Conservation (phyloP, 2,113 vertebrate species). For the Talpa occidentalis region DNA sequence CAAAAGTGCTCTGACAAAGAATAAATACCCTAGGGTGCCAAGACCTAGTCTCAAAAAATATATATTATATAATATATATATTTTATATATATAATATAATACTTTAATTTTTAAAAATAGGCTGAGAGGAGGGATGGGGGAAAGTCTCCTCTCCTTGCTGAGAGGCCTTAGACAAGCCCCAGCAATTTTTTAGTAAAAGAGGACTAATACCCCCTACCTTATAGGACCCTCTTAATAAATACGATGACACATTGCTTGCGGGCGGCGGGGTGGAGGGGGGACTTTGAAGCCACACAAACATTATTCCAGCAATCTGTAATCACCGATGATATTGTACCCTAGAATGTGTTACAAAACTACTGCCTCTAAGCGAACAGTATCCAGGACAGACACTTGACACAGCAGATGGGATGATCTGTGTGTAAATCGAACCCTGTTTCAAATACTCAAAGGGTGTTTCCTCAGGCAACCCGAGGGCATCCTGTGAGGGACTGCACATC, state of each 20-base stretch:
- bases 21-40: not conserved
- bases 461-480: not conserved
- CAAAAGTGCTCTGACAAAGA: constrained; percentile 27
- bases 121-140: not conserved
- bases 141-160: not conserved
- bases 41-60: not conserved
- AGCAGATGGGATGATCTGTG: not conserved
- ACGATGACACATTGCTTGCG: too few relatives aligned
- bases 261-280: too few relatives aligned
- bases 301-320: constrained; percentile 41
- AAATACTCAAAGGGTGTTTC: constrained; percentile 35
- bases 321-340: not conserved
- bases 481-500: not conserved
- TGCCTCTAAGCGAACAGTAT: not conserved
- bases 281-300: not conserved
- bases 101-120: not conserved
- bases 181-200: not conserved
- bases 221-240: not conserved
- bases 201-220: not conserved
- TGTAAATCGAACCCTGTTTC: constrained; percentile 14
- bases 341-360: constrained; percentile 26
- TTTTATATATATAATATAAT: not conserved
- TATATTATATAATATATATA: too few relatives aligned
- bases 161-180: not conserved
- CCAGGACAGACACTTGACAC: constrained; percentile 29